A percentile compares a stretch with the other conserved stretches of the same genome.
These are phyloP conservation scores for Dreissena rostriformis DNA, from an alignment of 1,140 invertebrate genomes.

Conservation along the genomic window DNA sequence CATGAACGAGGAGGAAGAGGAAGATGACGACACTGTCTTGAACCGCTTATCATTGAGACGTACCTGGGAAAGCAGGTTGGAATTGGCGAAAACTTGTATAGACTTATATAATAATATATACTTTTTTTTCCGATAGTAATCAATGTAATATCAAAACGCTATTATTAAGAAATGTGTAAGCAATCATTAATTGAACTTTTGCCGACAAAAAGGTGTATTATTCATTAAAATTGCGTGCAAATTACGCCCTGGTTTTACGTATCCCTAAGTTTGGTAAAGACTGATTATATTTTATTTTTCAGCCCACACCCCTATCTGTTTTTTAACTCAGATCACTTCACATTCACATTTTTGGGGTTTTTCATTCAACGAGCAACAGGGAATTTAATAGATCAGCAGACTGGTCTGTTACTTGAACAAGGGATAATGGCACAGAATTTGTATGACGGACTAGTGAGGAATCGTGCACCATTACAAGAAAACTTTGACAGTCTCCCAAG, in stretches of 20 bases:
- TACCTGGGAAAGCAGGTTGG: conserved; percentile 75
- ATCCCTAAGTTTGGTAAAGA: too few species aligned
- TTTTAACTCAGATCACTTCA: conserved; percentile 73
- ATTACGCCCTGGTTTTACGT: too few species aligned
- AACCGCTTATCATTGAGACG: conserved; percentile 68
- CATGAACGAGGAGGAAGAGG: conserved; percentile 49
- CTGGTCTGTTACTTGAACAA: conserved; percentile 55
- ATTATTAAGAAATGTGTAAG: neutral
- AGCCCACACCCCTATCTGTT: conserved; percentile 78
- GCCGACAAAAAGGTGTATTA: too few species aligned
- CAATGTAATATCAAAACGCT: neutral
- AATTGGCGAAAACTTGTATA: neutral
- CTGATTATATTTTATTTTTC: conserved; percentile 37
- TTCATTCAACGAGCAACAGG: conserved; percentile 69
- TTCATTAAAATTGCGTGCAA: too few species aligned
- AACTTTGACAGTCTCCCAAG: conserved; percentile 74
- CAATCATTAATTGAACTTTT: neutral
- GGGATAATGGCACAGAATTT: conserved; percentile 65
- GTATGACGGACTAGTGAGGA: conserved; percentile 61
- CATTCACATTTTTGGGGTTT: conserved; percentile 78
- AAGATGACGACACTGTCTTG: conserved; percentile 24
- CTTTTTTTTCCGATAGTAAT: neutral
- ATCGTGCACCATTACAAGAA: conserved; percentile 71
- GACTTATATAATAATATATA: neutral
- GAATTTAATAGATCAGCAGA: conserved; percentile 71